phyloP scores from a whole-genome alignment of 2,797 vertebrate species.

The Hippocampus kuda region DNA sequence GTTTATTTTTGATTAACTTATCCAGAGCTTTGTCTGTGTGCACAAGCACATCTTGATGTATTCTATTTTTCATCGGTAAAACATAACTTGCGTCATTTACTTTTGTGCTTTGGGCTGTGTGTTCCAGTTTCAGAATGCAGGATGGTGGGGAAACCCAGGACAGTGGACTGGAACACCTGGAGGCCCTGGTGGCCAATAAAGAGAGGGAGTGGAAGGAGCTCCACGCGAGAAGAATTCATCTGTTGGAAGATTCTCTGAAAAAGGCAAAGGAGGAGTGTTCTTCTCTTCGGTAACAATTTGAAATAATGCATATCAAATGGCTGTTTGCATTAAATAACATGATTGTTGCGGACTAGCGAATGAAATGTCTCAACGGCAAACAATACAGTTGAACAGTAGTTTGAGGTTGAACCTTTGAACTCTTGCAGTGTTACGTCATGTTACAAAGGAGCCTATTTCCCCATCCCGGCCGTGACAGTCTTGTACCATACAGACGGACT shows the following conservation, averaged over 20 bases:
- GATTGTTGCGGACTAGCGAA: no score
- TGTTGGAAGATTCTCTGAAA: conserved; percentile 59
- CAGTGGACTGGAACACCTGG: conserved; percentile 42
- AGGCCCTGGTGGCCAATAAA: conserved; percentile 60
- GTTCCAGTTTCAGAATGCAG: conserved; percentile 19
- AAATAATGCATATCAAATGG: background rate
- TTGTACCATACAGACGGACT: conserved; percentile 2
- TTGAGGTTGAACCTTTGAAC: conserved; percentile 21
- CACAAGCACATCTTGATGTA: background rate
- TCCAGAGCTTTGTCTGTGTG: background rate
- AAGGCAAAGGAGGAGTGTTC: conserved; percentile 48
- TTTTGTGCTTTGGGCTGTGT: background rate
- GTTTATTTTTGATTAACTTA: background rate
- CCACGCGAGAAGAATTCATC: conserved; percentile 47
- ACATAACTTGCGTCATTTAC: background rate
- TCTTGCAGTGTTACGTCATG: background rate
- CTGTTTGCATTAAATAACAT: background rate
- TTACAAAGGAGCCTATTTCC: conserved; percentile 23
- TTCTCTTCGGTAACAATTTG: conserved; percentile 40
- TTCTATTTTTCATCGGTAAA: background rate
- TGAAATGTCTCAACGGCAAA: background rate
- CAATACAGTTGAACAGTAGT: background rate
- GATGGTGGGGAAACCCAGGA: background rate
- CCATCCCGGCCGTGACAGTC: conserved; percentile 1
- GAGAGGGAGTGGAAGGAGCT: conserved; percentile 70